Conservation (phyloP, 2,797 vertebrate species). For the Dromococcyx pavoninus region DNA sequence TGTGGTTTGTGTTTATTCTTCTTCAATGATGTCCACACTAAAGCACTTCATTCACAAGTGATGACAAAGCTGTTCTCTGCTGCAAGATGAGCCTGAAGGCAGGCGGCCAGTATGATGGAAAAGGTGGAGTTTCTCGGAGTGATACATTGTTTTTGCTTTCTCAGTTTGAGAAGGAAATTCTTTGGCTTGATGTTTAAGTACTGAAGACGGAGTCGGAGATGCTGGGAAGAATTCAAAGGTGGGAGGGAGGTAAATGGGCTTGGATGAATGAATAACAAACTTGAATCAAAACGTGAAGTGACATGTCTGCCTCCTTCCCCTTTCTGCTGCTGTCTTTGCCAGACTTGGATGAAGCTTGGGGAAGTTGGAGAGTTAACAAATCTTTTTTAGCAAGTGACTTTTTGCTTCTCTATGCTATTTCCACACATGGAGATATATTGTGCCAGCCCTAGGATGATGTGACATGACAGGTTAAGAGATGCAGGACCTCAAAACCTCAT, state of each 20-base stretch:
- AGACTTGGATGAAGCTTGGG: neutral
- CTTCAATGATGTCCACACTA: neutral
- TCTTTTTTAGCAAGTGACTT: neutral
- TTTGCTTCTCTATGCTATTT: neutral
- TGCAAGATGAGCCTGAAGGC: conserved; percentile 36
- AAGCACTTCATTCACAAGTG: neutral
- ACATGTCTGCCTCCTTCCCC: neutral
- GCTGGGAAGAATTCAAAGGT: conserved; percentile 22
- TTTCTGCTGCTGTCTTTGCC: neutral
- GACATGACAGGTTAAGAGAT: neutral
- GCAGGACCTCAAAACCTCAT: neutral
- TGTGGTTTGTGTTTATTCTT: neutral
- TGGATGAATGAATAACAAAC: conserved; percentile 41
- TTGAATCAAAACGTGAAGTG: conserved; percentile 31
- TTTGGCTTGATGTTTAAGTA: neutral
- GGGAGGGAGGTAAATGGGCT: neutral
- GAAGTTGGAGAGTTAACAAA: neutral
- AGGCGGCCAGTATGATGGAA: conserved; percentile 7
- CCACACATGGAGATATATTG: neutral
- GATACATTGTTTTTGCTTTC: neutral
- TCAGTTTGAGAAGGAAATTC: neutral
- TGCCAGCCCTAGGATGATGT: neutral
- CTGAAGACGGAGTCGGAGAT: neutral
- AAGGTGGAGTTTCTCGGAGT: neutral
- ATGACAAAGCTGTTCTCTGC: conserved; percentile 41